Percentiles rank a stretch among this genome's conserved stretches.
phyloP scores from a whole-genome alignment of 2,113 vertebrate species.

The Semnornis frantzii region DNA sequence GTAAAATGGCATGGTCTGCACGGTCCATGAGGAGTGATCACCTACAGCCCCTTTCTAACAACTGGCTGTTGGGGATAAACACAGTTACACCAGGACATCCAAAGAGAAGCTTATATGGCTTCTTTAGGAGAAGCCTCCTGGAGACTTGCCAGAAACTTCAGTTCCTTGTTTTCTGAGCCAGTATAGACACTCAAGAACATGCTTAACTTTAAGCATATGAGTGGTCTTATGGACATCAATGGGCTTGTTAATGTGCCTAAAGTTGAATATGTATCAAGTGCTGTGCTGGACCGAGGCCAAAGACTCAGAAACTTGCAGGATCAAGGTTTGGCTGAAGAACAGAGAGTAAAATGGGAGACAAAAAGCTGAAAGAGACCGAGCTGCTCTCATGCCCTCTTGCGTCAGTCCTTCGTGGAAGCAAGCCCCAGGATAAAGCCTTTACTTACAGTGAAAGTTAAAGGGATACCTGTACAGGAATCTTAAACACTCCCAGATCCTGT shows the following conservation, averaged over 20 bases:
- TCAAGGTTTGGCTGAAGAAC: constrained; percentile 59
- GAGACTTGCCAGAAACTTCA: not conserved
- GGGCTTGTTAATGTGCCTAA: constrained; percentile 9
- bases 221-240: not conserved
- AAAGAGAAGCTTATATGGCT: not conserved
- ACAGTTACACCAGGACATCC: not conserved
- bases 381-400: not conserved
- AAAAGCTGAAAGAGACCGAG: constrained; percentile 5
- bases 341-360: constrained; percentile 4
- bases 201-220: constrained; percentile 26
- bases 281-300: constrained; percentile 34
- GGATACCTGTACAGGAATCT: not conserved
- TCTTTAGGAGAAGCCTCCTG: constrained; percentile 5
- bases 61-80: not conserved
- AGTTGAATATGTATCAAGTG: constrained; percentile 8
- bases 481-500: not conserved
- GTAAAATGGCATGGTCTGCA: not conserved
- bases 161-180: not conserved
- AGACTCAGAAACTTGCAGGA: constrained; percentile 33
- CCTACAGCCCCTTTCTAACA: not conserved
- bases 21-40: not conserved
- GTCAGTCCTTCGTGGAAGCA: not conserved
- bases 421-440: not conserved
- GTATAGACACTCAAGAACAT: not conserved
- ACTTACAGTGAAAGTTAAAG: not conserved